Base-by-base conservation (phyloP, 2,797 vertebrate genomes). In the Phalloptychus januarius region DNA sequence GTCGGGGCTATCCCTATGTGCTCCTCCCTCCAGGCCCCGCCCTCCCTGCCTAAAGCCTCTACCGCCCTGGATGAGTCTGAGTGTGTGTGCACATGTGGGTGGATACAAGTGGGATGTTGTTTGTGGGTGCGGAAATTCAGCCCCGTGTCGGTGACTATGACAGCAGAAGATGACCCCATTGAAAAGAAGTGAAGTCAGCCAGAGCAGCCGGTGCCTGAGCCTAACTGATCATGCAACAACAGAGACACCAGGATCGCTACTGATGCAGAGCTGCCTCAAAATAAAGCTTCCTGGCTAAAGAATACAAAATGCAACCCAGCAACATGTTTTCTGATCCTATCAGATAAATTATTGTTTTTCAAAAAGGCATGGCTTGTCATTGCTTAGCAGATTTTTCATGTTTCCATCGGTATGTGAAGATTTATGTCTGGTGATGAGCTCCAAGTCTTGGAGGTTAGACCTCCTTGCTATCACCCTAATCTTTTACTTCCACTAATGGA, bases 161-260 rank as follows among this genome's bases (percentile, higher is more conserved):
- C 90, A 92, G 90, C 88, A 87, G 93, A 95, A 94, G 90, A 92
- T 94, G 91, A 92, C 86, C 90, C 89, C 85, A 91, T 85, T 93
- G 87, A 91, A 94, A 90, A 89, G 88, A n/a, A 92, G 85, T 83
- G 85, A 88, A 93, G 92, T 88, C 94, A 93, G 91, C 89, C 91
- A 82, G 84, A 77, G 89, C 72, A 36, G 85, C 75, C 52, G 38
- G 91, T 91, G 91, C 90, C 89, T 87, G 86, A 89, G 90, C 88
- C 87, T 86, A 88, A 89, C 87, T 91, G 91, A 92, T 93, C 93
- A 93, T 79, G 81, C 91, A 93, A 92, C 84, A 84, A 82, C 84
- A 46, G 79, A 83, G 84, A 74, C 79, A 79, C 73, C 76, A 23
- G 69, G 84, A 82, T 70, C 71, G 40, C 71, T 74, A 52, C 25